A percentile compares a stretch with the other conserved stretches of the same genome.
These are phyloP conservation scores for Galleria mellonella DNA, from an alignment of 1,140 invertebrate genomes.

Conservation along the genomic window DNA sequence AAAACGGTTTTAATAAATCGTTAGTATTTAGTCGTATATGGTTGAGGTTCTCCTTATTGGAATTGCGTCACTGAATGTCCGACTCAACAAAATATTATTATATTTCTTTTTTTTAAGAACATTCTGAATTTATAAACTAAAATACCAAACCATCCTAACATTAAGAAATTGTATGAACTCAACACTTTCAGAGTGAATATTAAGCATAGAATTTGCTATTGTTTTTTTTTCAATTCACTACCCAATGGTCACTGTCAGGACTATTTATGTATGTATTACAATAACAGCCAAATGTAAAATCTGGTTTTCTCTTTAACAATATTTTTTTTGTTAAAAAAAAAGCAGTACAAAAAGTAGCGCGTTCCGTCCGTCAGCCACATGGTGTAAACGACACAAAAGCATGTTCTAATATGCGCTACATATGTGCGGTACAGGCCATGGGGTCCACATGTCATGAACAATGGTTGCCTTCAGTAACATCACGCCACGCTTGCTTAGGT, in stretches of 20 bases:
- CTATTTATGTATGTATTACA: constrained; percentile 33
- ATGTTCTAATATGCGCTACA: constrained; percentile 58
- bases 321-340: constrained; percentile 37
- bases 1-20: no score
- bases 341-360: constrained; percentile 45
- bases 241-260: constrained; percentile 15
- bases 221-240: constrained; percentile 2
- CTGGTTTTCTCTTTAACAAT: constrained; percentile 31
- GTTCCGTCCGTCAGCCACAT: constrained; percentile 40
- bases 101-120: no score
- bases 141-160: no score
- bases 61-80: no score
- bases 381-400: constrained; percentile 51
- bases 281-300: constrained; percentile 33
- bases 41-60: no score
- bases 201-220: neutral
- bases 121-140: no score
- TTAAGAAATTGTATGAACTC: no score
- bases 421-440: constrained; percentile 31
- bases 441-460: constrained; percentile 31
- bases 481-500: no score
- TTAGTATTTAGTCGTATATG: no score
- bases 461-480: constrained; percentile 22
- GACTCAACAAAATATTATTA: no score
- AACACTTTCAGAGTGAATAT: no score